Conservation (phyloP, 2,888 invertebrate genomes). For the Slavum lentiscoides region DNA sequence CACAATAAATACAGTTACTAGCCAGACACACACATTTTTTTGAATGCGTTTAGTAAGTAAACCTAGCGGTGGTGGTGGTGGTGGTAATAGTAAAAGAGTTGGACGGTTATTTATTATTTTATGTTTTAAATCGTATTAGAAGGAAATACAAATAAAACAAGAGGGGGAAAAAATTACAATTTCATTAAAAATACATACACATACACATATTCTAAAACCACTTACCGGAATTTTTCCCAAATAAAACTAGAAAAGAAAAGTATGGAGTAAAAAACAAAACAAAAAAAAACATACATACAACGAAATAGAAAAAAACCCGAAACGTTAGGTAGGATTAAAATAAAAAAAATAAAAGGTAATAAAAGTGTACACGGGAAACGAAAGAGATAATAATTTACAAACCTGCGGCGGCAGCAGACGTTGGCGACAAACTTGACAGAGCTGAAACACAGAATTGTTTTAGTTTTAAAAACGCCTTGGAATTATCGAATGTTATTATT, state of each 20-base stretch:
- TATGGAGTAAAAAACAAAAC: constrained; percentile 35
- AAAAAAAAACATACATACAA: constrained; percentile 19
- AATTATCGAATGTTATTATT: background rate
- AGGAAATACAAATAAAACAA: no score
- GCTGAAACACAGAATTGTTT: constrained; percentile 60
- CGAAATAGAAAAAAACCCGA: constrained; percentile 35
- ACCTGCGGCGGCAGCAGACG: constrained; percentile 61
- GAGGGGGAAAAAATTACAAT: background rate
- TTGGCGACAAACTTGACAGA: constrained; percentile 62
- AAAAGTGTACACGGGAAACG: background rate
- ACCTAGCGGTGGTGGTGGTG: background rate
- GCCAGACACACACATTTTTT: constrained; percentile 1
- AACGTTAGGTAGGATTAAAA: constrained; percentile 14
- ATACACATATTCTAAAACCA: constrained; percentile 29
- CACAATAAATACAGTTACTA: background rate
- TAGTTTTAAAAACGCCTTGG: background rate
- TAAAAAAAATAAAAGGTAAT: background rate
- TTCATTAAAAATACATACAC: background rate
- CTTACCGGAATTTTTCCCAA: constrained; percentile 55
- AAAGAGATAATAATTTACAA: constrained; percentile 57
- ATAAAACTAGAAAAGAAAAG: constrained; percentile 56
- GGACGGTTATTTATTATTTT: no score
- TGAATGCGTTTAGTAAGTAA: background rate
- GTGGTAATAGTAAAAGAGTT: no score
- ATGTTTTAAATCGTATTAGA: no score